Evolutionary conservation across 2,888 invertebrate genomes (phyloP).

Genomic region (Xylocampa areola): DNA sequence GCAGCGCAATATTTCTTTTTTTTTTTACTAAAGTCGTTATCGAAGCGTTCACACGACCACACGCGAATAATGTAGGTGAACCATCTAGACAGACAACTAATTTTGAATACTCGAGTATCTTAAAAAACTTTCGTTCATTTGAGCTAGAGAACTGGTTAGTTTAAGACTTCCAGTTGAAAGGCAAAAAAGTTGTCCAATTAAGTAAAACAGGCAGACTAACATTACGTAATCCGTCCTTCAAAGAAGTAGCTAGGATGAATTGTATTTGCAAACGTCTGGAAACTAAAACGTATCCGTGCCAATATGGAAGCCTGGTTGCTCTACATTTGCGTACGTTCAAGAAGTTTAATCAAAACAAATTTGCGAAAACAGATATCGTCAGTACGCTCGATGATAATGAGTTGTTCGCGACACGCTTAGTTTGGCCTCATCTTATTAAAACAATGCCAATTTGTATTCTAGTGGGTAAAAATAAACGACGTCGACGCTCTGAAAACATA

Average conservation of each 20-base stretch:
- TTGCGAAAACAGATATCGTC: conserved; percentile 56
- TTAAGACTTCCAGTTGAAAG: conserved; percentile 34
- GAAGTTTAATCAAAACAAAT: conserved; percentile 62
- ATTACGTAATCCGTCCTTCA: conserved; percentile 50
- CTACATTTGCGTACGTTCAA: conserved; percentile 40
- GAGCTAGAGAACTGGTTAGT: conserved; percentile 57
- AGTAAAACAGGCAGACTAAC: conserved; percentile 45
- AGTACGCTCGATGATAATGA: conserved; percentile 58
- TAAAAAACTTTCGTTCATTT: conserved; percentile 50
- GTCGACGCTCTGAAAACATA: conserved; percentile 59
- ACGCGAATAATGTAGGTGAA: conserved; percentile 12
- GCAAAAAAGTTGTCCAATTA: conserved; percentile 61
- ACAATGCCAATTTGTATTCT: conserved; percentile 65
- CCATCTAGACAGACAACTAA: conserved; percentile 35
- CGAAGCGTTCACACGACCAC: conserved; percentile 12
- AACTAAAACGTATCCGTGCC: conserved; percentile 37
- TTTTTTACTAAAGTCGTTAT: conserved; percentile 8
- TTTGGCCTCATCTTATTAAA: conserved; percentile 62
- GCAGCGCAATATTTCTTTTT: conserved; percentile 36
- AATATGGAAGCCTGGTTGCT: conserved; percentile 25
- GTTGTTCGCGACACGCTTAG: conserved; percentile 63
- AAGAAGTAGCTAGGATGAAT: conserved; percentile 46
- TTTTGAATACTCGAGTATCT: conserved; percentile 23
- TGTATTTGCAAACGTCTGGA: conserved; percentile 20
- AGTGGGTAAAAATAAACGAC: conserved; percentile 62